These are phyloP conservation scores for Tipula helvola DNA, from an alignment of 2,888 invertebrate genomes.

Conservation along the genomic window DNA sequence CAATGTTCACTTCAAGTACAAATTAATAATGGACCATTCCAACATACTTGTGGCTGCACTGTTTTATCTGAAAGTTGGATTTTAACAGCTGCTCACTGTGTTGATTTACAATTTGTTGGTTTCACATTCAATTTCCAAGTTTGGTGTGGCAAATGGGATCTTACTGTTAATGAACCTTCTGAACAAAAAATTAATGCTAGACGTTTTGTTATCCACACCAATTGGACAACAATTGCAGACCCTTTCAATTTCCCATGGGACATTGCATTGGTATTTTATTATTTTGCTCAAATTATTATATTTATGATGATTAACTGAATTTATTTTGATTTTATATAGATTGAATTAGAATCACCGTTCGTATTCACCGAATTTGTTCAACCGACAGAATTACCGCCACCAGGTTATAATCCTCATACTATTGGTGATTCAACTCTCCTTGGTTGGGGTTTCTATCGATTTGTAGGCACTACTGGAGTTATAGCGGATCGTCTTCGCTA, in stretches of 20 bases:
- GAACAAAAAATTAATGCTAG: neutral
- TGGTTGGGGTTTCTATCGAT: too few species aligned
- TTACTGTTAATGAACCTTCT: neutral
- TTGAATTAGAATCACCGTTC: too few species aligned
- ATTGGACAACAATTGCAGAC: neutral
- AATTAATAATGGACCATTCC: neutral
- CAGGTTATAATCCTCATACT: too few species aligned
- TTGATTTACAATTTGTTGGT: neutral
- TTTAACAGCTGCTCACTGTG: neutral
- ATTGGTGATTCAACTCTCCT: too few species aligned
- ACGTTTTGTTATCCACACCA: neutral
- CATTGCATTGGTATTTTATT: too few species aligned
- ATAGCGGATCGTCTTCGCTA: too few species aligned
- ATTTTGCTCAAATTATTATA: too few species aligned
- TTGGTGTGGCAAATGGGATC: conserved; percentile 4
- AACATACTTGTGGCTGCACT: neutral
- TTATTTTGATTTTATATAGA: too few species aligned
- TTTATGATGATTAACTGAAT: neutral
- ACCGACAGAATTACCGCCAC: too few species aligned
- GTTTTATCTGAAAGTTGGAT: neutral
- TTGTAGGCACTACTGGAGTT: too few species aligned
- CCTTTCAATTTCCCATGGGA: too few species aligned
- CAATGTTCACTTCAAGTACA: neutral
- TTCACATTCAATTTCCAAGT: neutral
- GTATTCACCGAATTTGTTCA: too few species aligned